These are phyloP conservation scores for Pampus argenteus DNA, from an alignment of 2,797 vertebrate species.

Conservation along the genomic window DNA sequence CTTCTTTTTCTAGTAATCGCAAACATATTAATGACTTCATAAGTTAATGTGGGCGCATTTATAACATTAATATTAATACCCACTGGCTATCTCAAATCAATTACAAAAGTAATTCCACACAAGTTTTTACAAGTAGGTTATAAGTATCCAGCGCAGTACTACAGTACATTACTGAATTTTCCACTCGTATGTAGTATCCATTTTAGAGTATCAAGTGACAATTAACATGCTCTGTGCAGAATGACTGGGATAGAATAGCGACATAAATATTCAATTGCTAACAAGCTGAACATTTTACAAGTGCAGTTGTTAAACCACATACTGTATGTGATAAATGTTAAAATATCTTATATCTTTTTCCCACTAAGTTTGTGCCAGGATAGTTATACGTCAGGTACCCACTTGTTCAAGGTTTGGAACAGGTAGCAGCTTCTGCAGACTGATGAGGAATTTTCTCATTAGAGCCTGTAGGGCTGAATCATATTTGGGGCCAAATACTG, in stretches of 20 bases:
- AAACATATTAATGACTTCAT: background rate
- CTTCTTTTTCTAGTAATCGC: background rate
- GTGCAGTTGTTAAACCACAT: background rate
- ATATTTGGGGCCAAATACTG: slow-evolving; percentile 46
- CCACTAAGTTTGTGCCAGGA: background rate
- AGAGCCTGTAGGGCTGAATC: slow-evolving; percentile 44
- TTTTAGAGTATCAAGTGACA: background rate
- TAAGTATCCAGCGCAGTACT: background rate
- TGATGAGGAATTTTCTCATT: slow-evolving; percentile 54
- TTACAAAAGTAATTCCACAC: background rate
- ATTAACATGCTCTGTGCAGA: background rate
- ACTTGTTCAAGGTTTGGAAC: slow-evolving; percentile 58
- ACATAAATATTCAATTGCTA: background rate
- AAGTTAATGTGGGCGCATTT: background rate
- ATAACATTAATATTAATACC: background rate
- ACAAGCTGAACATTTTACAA: background rate
- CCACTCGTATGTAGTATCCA: background rate
- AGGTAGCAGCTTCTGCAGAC: slow-evolving; percentile 53
- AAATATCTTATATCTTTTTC: background rate
- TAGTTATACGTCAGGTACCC: slow-evolving; percentile 1
- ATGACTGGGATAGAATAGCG: background rate
- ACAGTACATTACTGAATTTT: background rate
- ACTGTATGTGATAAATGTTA: slow-evolving; percentile 1
- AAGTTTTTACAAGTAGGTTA: background rate
- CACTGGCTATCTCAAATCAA: background rate